These are phyloP conservation scores for Pseudomyrmex gracilis DNA, from an alignment of 1,140 invertebrate species.

Conservation along the genomic window DNA sequence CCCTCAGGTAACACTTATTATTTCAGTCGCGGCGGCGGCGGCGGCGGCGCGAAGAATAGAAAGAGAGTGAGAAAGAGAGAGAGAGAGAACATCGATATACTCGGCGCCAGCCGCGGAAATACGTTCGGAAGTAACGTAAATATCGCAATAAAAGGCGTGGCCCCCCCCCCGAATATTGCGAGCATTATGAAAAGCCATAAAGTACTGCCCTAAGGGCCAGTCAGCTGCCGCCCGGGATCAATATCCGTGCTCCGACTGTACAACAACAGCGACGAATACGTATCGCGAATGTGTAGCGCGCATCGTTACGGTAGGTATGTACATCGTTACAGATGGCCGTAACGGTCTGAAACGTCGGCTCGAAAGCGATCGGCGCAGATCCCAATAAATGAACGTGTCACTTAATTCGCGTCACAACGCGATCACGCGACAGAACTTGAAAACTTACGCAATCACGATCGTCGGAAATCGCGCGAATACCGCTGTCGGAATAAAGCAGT, in stretches of 20 bases:
- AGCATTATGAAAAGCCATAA: slow-evolving; percentile 72
- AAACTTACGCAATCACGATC: background rate
- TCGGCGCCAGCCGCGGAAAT: background rate
- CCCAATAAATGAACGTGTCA: slow-evolving; percentile 6
- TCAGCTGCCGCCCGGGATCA: slow-evolving; percentile 33
- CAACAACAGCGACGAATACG: slow-evolving; percentile 29
- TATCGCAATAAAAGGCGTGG: slow-evolving; percentile 50
- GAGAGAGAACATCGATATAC: slow-evolving; percentile 42
- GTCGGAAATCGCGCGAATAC: background rate
- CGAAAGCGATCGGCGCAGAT: slow-evolving; percentile 31
- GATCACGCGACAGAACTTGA: background rate
- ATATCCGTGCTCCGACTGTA: slow-evolving; percentile 39
- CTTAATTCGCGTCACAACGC: background rate
- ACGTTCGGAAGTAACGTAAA: slow-evolving; percentile 60
- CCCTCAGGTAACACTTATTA: slow-evolving; percentile 45
- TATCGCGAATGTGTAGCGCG: slow-evolving; percentile 38
- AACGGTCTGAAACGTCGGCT: slow-evolving; percentile 39
- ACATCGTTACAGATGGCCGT: slow-evolving; percentile 42
- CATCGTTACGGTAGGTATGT: background rate
- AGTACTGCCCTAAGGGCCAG: slow-evolving; percentile 55
- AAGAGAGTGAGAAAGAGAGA: slow-evolving; percentile 21
- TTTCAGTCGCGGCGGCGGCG: slow-evolving; percentile 23
- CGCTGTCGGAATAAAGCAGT: slow-evolving; percentile 2
- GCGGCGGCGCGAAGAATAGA: no score
- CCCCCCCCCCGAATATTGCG: slow-evolving; percentile 61